A percentile compares a stretch with the other conserved stretches of the same genome.
These are phyloP conservation scores for Perccottus glenii DNA, from an alignment of 2,113 vertebrate genomes.

Conservation along the genomic window DNA sequence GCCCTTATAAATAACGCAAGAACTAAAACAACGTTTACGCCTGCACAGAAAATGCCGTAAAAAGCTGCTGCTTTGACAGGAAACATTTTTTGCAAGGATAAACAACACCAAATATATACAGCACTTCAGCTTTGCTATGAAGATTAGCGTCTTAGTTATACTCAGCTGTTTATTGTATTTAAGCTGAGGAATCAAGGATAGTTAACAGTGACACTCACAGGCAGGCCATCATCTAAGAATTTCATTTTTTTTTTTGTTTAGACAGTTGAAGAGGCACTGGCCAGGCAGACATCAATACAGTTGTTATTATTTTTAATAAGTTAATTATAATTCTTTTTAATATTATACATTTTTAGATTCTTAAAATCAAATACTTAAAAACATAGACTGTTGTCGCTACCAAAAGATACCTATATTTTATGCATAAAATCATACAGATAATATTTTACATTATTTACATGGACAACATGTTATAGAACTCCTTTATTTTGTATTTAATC, in stretches of 20 bases:
- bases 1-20: slow-evolving; percentile 15
- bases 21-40: background rate
- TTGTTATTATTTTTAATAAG: too few species aligned
- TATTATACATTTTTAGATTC: too few species aligned
- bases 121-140: background rate
- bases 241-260: too few species aligned
- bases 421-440: slow-evolving; percentile 5
- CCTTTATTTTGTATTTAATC: slow-evolving; percentile 79
- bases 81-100: background rate
- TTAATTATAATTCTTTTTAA: too few species aligned
- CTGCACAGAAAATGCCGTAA: background rate
- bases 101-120: background rate
- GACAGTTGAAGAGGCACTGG: too few species aligned
- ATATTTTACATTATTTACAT: slow-evolving; percentile 27
- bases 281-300: too few species aligned
- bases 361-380: too few species aligned
- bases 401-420: background rate
- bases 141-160: slow-evolving; percentile 3
- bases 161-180: slow-evolving; percentile 4
- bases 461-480: slow-evolving; percentile 75
- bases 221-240: background rate
- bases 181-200: background rate
- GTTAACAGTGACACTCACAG: background rate
- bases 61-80: background rate
- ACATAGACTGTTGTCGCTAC: too few species aligned